A percentile compares a stretch with the other conserved stretches of the same genome.
These are phyloP conservation scores for Calosoma granatense DNA, from an alignment of 1,140 invertebrate species.

Conservation along the genomic window DNA sequence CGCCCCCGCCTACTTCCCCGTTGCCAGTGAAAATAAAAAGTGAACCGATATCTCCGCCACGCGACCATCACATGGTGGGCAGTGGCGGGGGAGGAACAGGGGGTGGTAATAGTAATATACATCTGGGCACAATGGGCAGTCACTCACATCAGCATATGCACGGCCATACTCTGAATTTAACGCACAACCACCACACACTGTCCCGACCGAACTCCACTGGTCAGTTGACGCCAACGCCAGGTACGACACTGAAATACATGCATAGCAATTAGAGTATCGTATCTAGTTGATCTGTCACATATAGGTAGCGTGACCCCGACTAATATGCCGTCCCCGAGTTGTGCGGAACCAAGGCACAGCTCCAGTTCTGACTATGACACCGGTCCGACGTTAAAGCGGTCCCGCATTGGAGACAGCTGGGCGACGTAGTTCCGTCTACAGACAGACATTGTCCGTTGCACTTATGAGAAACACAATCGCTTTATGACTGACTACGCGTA, in stretches of 20 bases:
- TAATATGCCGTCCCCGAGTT: constrained; percentile 60
- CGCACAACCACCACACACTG: constrained; percentile 28
- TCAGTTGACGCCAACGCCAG: constrained; percentile 50
- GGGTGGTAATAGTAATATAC: constrained; percentile 33
- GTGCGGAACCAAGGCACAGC: constrained; percentile 44
- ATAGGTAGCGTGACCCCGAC: constrained; percentile 64
- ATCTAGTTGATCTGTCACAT: constrained; percentile 30
- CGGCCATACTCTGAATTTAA: constrained; percentile 35
- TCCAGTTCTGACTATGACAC: constrained; percentile 64
- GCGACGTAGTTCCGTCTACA: constrained; percentile 52
- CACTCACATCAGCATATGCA: constrained; percentile 40
- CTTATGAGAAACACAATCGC: constrained; percentile 1
- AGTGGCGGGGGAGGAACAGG: constrained; percentile 27
- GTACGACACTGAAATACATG: constrained; percentile 27
- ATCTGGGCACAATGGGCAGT: constrained; percentile 33
- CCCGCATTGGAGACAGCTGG: constrained; percentile 74
- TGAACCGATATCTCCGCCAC: constrained; percentile 85
- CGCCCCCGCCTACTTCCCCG: constrained; percentile 66
- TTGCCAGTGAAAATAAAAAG: constrained; percentile 86
- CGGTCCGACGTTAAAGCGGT: constrained; percentile 68
- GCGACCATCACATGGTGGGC: constrained; percentile 41
- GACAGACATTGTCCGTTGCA: constrained; percentile 1
- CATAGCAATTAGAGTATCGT: too few species aligned
- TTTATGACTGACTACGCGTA: constrained; percentile 20
- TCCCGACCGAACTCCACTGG: constrained; percentile 40